Conservation (phyloP, 2,113 vertebrate species). For the Eubucco bourcierii region DNA sequence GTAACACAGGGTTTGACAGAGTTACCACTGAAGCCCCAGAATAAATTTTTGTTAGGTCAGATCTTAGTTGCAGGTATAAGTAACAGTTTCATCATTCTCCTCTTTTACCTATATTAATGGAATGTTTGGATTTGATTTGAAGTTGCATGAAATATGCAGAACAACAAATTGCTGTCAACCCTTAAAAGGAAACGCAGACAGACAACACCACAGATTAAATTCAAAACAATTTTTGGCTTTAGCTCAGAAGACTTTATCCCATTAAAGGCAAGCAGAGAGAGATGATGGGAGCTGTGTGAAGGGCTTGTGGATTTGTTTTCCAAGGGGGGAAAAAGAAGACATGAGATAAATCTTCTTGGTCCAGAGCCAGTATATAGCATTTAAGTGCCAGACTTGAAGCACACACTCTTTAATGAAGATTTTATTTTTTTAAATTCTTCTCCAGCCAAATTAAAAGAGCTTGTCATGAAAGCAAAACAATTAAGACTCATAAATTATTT, state of each 20-base stretch:
- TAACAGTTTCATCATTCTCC: background rate
- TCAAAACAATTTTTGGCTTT: conserved; percentile 7
- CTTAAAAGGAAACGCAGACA: background rate
- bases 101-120: background rate
- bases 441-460: background rate
- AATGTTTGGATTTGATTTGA: background rate
- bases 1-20: background rate
- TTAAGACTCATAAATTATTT: background rate
- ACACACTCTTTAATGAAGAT: background rate
- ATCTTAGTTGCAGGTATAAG: background rate
- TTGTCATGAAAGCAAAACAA: background rate
- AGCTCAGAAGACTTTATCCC: background rate
- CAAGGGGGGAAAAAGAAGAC: background rate
- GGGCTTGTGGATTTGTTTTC: background rate
- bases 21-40: background rate
- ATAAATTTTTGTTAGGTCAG: background rate
- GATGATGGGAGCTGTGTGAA: background rate
- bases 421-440: background rate
- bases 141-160: background rate
- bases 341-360: conserved; percentile 13
- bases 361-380: background rate
- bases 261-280: background rate
- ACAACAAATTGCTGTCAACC: background rate
- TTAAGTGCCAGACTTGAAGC: conserved; percentile 7
- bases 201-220: background rate